Conservation (phyloP, 2,113 vertebrate genomes). For the Pipra filicauda region DNA sequence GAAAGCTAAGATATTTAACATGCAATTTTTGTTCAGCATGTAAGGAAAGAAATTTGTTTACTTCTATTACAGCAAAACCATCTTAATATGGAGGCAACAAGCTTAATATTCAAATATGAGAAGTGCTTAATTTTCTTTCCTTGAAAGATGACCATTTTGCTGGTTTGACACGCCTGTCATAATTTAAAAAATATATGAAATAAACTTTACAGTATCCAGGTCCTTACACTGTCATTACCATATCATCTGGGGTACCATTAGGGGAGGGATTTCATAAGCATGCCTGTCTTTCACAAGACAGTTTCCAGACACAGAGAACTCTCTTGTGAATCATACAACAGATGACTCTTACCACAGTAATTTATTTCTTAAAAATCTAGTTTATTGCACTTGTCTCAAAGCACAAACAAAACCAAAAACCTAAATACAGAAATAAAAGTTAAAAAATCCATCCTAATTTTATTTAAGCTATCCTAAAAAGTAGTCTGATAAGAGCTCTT, state of each 20-base stretch:
- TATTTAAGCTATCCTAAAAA: conserved; percentile 48
- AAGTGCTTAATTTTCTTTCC: not conserved
- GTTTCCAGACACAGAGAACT: not conserved
- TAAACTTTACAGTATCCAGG: not conserved
- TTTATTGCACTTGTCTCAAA: conserved; percentile 75
- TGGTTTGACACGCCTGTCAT: not conserved
- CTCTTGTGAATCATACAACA: not conserved
- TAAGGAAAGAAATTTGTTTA: not conserved
- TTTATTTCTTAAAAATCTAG: conserved; percentile 63
- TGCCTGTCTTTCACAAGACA: not conserved
- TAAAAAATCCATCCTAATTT: conserved; percentile 2
- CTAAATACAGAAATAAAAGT: conserved; percentile 55
- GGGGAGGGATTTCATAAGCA: not conserved
- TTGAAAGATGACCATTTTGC: not conserved
- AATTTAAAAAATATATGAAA: not conserved
- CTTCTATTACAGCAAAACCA: not conserved
- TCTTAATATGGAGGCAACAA: not conserved
- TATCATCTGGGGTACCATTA: not conserved
- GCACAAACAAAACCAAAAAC: conserved; percentile 51
- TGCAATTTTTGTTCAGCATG: not conserved
- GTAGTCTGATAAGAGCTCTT: conserved; percentile 8
- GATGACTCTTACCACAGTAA: conserved; percentile 1
- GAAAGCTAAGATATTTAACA: not conserved
- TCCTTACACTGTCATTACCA: not conserved
- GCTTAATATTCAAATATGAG: not conserved